These are phyloP conservation scores for Ammospiza maritima DNA, from an alignment of 2,797 vertebrate genomes.

Conservation along the genomic window DNA sequence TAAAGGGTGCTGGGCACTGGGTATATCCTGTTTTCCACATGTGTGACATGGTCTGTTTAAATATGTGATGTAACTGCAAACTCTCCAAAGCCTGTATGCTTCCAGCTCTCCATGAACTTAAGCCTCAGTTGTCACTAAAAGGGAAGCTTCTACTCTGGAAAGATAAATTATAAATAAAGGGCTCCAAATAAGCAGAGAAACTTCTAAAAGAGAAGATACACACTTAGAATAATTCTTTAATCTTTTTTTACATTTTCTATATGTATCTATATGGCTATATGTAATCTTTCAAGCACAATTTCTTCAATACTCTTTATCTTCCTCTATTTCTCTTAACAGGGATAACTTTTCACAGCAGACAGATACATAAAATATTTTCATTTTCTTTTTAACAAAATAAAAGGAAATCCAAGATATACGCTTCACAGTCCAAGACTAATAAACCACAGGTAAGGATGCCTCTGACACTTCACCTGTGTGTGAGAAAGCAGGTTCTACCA, in stretches of 20 bases:
- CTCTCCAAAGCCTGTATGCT: not conserved
- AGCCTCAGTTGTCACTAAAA: not conserved
- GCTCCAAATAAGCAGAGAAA: not conserved
- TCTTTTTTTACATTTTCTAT: not conserved
- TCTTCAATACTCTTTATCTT: not conserved
- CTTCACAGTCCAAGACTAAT: not conserved
- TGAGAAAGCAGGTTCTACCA: not conserved
- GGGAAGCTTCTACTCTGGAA: not conserved
- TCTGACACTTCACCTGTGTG: not conserved
- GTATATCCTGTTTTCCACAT: not conserved
- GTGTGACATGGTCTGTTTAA: not conserved
- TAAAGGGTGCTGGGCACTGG: not conserved
- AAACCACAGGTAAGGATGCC: not conserved
- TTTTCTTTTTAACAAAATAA: not conserved
- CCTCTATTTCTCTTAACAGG: not conserved
- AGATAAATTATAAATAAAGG: not conserved
- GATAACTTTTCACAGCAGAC: not conserved
- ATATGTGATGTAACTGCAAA: not conserved
- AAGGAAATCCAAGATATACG: not conserved
- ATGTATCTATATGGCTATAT: not conserved
- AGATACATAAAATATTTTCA: not conserved
- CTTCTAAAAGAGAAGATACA: not conserved
- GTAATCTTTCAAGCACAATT: not conserved
- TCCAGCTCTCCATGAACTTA: not conserved
- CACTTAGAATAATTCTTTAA: no score